Evolutionary conservation across 2,888 invertebrate genomes (phyloP).

Genomic region (Bedellia somnulentella): DNA sequence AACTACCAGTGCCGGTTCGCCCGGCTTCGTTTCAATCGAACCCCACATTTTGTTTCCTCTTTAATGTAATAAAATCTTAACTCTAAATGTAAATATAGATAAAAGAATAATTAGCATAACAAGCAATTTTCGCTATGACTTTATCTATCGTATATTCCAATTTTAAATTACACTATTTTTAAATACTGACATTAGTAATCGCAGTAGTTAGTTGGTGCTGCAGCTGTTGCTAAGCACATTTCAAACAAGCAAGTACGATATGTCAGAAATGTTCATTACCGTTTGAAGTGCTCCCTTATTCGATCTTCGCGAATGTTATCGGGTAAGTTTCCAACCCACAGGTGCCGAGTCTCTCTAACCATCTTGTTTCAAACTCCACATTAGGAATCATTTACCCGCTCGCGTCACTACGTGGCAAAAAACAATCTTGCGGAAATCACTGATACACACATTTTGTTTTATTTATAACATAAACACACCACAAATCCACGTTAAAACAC

Average conservation of each 20-base stretch:
- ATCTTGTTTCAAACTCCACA: constrained; percentile 96
- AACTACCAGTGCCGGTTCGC: constrained; percentile 11
- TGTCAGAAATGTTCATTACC: constrained; percentile 73
- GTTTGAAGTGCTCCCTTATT: constrained; percentile 96
- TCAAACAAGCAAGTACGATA: constrained; percentile 4
- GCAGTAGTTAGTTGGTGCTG: too few species aligned
- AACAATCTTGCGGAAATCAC: constrained; percentile 57
- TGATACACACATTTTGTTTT: constrained; percentile 55
- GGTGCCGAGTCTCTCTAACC: constrained; percentile 99
- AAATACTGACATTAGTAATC: too few species aligned
- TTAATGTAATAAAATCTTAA: too few species aligned
- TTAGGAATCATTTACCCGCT: constrained; percentile 75
- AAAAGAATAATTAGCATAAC: too few species aligned
- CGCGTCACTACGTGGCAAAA: constrained; percentile 64
- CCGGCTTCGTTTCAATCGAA: constrained; percentile 7
- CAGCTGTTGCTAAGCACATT: too few species aligned
- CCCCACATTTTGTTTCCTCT: too few species aligned
- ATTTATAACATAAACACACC: too few species aligned
- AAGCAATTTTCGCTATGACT: too few species aligned
- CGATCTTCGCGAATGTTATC: constrained; percentile 98
- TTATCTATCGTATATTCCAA: too few species aligned
- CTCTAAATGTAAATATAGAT: too few species aligned
- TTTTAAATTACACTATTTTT: too few species aligned
- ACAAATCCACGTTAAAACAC: constrained; percentile 40
- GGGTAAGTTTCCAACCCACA: constrained; percentile 99